phyloP scores from a whole-genome alignment of 2,113 vertebrate genomes.

The Astur gentilis region DNA sequence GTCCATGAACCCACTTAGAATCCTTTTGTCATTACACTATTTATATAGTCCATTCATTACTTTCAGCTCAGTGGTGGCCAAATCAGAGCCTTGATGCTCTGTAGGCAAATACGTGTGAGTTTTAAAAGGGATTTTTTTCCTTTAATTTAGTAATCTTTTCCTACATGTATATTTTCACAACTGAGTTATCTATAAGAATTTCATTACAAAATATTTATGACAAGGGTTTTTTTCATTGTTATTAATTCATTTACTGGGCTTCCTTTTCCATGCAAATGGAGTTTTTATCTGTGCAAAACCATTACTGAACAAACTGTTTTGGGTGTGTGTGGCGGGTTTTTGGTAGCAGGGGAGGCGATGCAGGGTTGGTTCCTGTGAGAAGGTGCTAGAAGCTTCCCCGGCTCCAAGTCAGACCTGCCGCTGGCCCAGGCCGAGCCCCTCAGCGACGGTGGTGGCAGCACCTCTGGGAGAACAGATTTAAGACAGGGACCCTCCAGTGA shows the following conservation, averaged over 20 bases:
- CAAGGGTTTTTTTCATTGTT: not conserved
- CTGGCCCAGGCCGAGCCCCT: too few relatives aligned
- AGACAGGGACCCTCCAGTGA: too few relatives aligned
- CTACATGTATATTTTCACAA: not conserved
- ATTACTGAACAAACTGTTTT: not conserved
- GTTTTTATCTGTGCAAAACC: not conserved
- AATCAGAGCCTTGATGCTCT: not conserved
- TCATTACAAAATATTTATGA: not conserved
- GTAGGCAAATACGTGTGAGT: not conserved
- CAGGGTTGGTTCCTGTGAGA: too few relatives aligned
- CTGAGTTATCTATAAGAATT: not conserved
- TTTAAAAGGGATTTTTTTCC: not conserved
- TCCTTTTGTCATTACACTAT: not conserved
- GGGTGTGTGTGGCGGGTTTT: too few relatives aligned
- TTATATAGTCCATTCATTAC: not conserved
- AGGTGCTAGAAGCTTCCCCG: too few relatives aligned
- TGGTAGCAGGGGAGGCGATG: too few relatives aligned
- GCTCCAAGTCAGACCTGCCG: rapidly evolving
- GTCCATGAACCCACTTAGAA: not conserved
- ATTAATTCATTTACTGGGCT: not conserved
- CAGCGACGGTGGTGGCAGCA: too few relatives aligned
- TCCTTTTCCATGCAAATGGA: not conserved
- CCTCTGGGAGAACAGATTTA: too few relatives aligned
- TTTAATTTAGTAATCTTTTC: not conserved
- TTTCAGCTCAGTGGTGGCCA: not conserved